These are phyloP conservation scores for Ormia ochracea DNA, from an alignment of 2,888 invertebrate genomes.

Conservation along the genomic window DNA sequence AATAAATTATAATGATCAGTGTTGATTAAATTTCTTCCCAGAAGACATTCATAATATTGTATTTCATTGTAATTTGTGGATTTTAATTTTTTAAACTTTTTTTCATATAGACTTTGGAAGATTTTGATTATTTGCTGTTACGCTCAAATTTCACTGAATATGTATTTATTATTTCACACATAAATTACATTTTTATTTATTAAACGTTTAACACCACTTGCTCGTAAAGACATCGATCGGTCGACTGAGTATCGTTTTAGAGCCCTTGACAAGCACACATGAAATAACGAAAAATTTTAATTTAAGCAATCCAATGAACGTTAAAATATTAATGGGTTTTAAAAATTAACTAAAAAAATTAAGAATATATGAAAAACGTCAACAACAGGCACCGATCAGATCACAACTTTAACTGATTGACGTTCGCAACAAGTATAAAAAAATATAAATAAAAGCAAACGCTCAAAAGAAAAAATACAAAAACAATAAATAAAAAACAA, in stretches of 20 bases:
- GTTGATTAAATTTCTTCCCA: not conserved
- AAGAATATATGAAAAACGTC: slow-evolving; percentile 40
- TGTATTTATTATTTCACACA: not conserved
- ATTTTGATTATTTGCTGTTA: slow-evolving; percentile 5
- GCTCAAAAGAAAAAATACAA: slow-evolving; percentile 1
- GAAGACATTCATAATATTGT: not conserved
- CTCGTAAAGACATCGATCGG: slow-evolving; percentile 10
- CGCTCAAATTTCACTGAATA: not conserved
- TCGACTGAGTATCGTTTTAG: not conserved
- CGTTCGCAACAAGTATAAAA: slow-evolving; percentile 49
- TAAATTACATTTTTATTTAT: slow-evolving; percentile 26
- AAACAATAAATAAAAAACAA: not conserved
- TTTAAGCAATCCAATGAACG: not conserved
- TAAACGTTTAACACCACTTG: not conserved
- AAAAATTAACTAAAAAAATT: not conserved
- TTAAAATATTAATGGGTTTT: not conserved
- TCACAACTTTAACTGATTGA: slow-evolving; percentile 57
- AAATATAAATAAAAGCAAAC: not conserved
- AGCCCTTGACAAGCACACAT: not conserved
- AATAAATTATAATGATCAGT: slow-evolving; percentile 5
- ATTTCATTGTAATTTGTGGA: not conserved
- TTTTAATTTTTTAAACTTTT: not conserved
- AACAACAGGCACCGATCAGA: slow-evolving; percentile 50
- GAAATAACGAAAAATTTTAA: not conserved
- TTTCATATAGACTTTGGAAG: not conserved